Conservation (phyloP, 2,113 vertebrate species). For the Fukomys damarensis region DNA sequence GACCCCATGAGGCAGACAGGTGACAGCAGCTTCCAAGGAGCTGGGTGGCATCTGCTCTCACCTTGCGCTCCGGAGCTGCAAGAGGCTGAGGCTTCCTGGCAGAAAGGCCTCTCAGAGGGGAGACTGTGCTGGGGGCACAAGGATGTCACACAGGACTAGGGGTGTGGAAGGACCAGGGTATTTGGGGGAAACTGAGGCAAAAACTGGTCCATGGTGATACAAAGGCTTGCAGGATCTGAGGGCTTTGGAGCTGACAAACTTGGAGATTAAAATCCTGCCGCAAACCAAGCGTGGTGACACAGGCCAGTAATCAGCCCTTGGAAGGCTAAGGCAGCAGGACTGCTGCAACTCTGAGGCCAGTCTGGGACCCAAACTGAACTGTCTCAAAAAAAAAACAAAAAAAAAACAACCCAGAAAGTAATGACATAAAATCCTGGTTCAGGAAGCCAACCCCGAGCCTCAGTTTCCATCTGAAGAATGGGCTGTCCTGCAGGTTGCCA, state of each 20-base stretch:
- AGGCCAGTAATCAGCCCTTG: neutral
- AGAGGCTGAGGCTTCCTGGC: neutral
- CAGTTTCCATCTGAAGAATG: neutral
- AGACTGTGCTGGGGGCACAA: neutral
- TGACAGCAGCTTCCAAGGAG: neutral
- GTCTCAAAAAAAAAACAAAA: no score
- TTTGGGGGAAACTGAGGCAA: neutral
- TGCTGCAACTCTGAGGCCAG: neutral
- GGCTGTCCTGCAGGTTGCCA: neutral
- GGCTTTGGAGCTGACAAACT: neutral
- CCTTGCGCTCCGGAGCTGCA: neutral
- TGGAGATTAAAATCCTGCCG: neutral
- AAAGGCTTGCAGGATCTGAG: neutral
- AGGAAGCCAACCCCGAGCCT: neutral
- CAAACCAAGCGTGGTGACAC: neutral
- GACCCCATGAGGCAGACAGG: neutral
- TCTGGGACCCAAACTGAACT: neutral
- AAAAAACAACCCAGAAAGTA: no score
- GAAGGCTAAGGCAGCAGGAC: neutral
- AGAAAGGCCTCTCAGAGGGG: neutral
- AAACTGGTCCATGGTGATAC: rapidly evolving
- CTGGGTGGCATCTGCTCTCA: neutral
- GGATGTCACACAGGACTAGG: neutral
- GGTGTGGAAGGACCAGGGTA: no score
- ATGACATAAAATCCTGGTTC: neutral